A percentile compares a stretch with the other conserved stretches of the same genome.
Conservation (phyloP, 2,113 vertebrate genomes). For the Lycaon pictus region DNA sequence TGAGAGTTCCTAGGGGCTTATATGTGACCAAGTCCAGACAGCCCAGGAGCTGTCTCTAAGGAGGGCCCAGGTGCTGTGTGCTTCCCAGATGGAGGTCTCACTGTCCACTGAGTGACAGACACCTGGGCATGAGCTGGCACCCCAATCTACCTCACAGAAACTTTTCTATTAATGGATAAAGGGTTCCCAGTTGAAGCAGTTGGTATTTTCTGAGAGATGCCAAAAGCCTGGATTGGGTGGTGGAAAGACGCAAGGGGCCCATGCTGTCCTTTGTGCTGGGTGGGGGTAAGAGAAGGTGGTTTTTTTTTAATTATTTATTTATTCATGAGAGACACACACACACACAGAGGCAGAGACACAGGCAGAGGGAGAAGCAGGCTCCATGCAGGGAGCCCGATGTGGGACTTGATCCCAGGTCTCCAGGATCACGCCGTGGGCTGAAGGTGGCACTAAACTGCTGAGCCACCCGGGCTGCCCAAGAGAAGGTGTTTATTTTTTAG, state of each 20-base stretch:
- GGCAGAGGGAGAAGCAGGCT: no score
- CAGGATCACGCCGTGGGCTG: no score
- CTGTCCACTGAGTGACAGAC: neutral
- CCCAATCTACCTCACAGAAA: neutral
- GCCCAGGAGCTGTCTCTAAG: neutral
- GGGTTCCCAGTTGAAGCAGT: neutral
- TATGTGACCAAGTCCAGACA: neutral
- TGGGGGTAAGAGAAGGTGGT: neutral
- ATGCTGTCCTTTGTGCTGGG: neutral
- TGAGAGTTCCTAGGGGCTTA: neutral
- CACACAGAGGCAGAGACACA: no score
- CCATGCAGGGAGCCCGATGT: no score
- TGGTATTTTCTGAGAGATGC: neutral
- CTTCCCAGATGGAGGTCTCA: neutral
- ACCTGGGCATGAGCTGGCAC: neutral
- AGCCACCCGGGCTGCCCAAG: neutral
- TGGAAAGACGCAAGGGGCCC: neutral
- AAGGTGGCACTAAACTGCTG: no score
- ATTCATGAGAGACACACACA: no score
- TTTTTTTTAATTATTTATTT: no score
- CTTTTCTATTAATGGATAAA: neutral
- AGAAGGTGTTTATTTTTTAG: neutral
- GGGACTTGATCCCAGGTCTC: no score
- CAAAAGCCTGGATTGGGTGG: neutral
- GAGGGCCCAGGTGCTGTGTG: neutral